These are phyloP conservation scores for Chironomus tentans DNA, from an alignment of 2,888 invertebrate species.

Conservation along the genomic window DNA sequence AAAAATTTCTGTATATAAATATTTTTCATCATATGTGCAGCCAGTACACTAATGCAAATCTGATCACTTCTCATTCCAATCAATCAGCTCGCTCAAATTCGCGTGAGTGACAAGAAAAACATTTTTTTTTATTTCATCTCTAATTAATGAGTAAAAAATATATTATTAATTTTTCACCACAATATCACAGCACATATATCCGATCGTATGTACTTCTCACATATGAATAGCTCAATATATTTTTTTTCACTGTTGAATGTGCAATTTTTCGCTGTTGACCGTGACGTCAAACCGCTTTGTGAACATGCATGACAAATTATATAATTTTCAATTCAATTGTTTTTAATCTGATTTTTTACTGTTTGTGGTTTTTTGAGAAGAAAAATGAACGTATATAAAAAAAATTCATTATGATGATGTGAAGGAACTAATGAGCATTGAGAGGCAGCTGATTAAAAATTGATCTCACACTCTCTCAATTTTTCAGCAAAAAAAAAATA, in stretches of 20 bases:
- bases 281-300: neutral
- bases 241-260: neutral
- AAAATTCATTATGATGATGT: neutral
- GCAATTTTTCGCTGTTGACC: neutral
- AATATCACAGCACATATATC: neutral
- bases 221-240: neutral
- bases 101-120: neutral
- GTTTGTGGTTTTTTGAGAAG: neutral
- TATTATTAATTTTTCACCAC: neutral
- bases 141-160: neutral
- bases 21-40: neutral
- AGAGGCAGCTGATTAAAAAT: neutral
- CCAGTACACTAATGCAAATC: neutral
- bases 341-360: neutral
- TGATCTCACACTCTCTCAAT: neutral
- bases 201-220: neutral
- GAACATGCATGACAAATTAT: constrained; percentile 9
- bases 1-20: neutral
- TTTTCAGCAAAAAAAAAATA: neutral
- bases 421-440: neutral
- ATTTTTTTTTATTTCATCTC: neutral
- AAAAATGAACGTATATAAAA: neutral
- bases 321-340: neutral
- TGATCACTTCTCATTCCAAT: neutral
- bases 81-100: neutral